phyloP scores from a whole-genome alignment of 2,113 vertebrate species.

The Struthio camelus region DNA sequence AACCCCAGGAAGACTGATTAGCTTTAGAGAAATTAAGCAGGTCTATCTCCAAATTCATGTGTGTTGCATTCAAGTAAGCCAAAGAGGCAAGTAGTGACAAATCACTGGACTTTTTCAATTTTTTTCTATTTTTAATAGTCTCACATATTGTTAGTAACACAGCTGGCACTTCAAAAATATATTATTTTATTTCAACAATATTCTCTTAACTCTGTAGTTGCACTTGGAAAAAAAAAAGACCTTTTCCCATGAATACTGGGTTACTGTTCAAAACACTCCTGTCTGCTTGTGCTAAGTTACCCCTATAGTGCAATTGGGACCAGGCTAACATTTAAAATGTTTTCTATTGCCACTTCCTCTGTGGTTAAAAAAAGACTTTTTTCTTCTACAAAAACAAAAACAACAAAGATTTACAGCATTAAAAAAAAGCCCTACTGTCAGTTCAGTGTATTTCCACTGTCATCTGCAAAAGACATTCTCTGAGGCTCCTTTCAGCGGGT shows the following conservation, averaged over 20 bases:
- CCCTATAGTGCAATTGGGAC: neutral
- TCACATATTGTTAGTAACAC: slow-evolving; percentile 26
- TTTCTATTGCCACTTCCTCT: neutral
- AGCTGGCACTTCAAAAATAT: slow-evolving; percentile 49
- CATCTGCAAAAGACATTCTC: neutral
- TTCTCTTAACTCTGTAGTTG: slow-evolving; percentile 19
- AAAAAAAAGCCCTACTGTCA: neutral
- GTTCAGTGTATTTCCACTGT: neutral
- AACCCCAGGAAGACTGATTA: neutral
- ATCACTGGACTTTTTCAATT: neutral
- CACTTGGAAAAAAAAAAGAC: neutral
- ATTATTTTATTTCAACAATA: slow-evolving; percentile 50
- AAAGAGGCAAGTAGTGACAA: neutral
- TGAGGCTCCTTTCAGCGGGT: neutral
- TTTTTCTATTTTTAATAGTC: slow-evolving; percentile 25
- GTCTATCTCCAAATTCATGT: neutral
- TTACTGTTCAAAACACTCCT: neutral
- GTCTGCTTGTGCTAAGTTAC: neutral
- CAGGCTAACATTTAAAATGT: neutral
- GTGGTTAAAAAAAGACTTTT: slow-evolving; percentile 1
- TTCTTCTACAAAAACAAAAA: neutral
- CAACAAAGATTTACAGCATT: neutral
- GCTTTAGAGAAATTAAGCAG: neutral
- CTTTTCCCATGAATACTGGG: slow-evolving; percentile 28
- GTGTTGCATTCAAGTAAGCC: neutral